Conservation (phyloP, 1,140 invertebrate species). For the Drosophila varians region DNA sequence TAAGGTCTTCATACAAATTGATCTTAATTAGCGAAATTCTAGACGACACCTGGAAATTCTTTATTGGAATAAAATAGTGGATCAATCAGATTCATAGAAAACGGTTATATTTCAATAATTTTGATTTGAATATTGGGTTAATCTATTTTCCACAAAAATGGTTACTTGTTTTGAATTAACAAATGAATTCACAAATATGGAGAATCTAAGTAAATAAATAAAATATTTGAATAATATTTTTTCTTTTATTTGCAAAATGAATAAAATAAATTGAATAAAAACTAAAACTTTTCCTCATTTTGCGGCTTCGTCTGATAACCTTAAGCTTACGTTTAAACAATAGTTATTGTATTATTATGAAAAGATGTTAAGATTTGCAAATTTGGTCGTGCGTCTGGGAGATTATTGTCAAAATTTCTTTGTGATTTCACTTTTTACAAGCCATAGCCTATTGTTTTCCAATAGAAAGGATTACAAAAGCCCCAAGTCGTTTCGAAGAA, state of each 20-base stretch:
- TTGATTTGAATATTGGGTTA: conserved; percentile 16
- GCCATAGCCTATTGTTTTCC: conserved; percentile 13
- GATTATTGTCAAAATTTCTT: conserved; percentile 19
- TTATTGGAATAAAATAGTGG: neutral
- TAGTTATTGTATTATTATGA: conserved; percentile 8
- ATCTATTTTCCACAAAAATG: neutral
- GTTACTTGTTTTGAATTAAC: neutral
- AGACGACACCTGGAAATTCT: neutral
- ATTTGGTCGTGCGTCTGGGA: conserved; percentile 1
- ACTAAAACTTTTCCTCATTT: conserved; percentile 15
- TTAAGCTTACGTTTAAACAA: neutral
- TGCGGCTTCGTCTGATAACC: neutral
- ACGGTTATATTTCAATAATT: neutral
- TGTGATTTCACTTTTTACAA: conserved; percentile 37
- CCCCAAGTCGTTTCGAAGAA: conserved; percentile 16
- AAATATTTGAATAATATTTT: no score
- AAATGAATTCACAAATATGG: no score
- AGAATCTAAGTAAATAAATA: no score
- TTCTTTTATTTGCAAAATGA: neutral
- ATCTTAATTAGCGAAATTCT: conserved; percentile 32
- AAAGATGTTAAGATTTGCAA: conserved; percentile 14
- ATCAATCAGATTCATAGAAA: conserved; percentile 24
- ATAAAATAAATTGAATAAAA: neutral
- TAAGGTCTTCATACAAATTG: conserved; percentile 25
- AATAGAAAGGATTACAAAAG: conserved; percentile 17